A percentile compares a stretch with the other conserved stretches of the same genome.
These are phyloP conservation scores for Lamellibrachia columna DNA, from an alignment of 2,888 invertebrate species.

Conservation along the genomic window DNA sequence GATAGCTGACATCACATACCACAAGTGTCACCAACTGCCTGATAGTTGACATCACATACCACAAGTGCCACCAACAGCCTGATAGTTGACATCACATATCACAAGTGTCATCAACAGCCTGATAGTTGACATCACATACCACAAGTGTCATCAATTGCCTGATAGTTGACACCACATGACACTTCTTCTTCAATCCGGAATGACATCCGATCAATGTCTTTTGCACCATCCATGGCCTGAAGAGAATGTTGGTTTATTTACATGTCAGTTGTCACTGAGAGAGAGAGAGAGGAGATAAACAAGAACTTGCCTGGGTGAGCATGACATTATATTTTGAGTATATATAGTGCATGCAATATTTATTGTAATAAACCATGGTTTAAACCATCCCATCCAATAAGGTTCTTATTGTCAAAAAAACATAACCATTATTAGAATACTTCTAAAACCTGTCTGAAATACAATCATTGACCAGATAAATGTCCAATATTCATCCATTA, in stretches of 20 bases:
- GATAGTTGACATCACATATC: too few relatives aligned
- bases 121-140: neutral
- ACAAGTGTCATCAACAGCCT: too few relatives aligned
- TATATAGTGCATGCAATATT: neutral
- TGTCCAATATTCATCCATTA: too few relatives aligned
- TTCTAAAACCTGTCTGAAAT: too few relatives aligned
- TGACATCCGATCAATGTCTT: conserved; percentile 19
- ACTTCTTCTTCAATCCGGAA: conserved; percentile 21
- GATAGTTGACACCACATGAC: neutral
- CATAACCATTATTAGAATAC: too few relatives aligned
- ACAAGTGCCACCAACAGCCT: neutral
- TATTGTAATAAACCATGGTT: too few relatives aligned
- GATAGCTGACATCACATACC: neutral
- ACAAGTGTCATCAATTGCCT: neutral
- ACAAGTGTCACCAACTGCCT: neutral
- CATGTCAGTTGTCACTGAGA: neutral
- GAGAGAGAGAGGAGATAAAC: neutral
- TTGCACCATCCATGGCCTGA: neutral
- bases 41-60: neutral
- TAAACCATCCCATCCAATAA: too few relatives aligned
- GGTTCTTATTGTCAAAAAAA: too few relatives aligned
- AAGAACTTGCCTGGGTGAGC: neutral
- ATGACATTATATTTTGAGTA: neutral
- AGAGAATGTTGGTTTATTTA: neutral
- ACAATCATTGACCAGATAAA: too few relatives aligned